phyloP scores from a whole-genome alignment of 1,140 invertebrate species.

The Drosophila dunni region DNA sequence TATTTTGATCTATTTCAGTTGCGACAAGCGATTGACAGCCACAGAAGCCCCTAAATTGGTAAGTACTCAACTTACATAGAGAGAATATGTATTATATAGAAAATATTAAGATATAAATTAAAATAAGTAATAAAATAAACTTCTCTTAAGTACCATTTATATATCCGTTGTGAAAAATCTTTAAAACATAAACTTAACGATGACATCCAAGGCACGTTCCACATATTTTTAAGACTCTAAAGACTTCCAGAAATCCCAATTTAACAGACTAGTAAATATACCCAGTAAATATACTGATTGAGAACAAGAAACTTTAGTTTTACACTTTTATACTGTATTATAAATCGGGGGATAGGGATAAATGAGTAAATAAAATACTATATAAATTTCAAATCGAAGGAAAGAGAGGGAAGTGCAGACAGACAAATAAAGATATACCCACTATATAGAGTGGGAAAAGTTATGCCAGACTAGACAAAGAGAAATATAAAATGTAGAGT shows the following conservation, averaged over 20 bases:
- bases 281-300: conserved; percentile 13
- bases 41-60: conserved; percentile 21
- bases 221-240: conserved; percentile 37
- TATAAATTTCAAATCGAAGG: not conserved
- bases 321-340: conserved; percentile 26
- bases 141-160: not conserved
- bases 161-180: too few species aligned
- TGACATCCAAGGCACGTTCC: conserved; percentile 49
- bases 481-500: conserved; percentile 23
- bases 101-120: not conserved
- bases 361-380: too few species aligned
- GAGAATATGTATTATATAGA: not conserved
- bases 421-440: not conserved
- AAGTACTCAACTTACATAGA: not conserved
- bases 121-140: not conserved
- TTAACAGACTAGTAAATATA: conserved; percentile 23
- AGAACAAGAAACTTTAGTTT: conserved; percentile 8
- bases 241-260: conserved; percentile 20
- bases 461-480: too few species aligned
- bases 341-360: too few species aligned
- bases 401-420: too few species aligned
- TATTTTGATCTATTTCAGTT: not conserved
- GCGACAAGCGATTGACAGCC: not conserved
- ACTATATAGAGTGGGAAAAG: too few species aligned
- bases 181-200: conserved; percentile 33